Base-by-base conservation (phyloP, 2,888 invertebrate species). In the Scaptomyza reducta region DNA sequence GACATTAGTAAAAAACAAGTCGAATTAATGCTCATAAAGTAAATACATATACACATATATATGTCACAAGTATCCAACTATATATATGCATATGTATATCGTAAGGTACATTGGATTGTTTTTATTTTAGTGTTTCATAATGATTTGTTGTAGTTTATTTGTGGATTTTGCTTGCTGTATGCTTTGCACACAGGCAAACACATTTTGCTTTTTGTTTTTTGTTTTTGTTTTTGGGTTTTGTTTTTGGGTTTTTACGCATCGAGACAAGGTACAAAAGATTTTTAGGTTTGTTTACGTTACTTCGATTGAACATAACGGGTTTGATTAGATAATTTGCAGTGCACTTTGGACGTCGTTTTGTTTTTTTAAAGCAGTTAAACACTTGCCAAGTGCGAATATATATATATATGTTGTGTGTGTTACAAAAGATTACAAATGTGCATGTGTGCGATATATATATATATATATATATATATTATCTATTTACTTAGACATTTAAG, bases 41-140 rank as follows among this genome's bases (percentile, higher is more conserved):
- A 22, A 22, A 22, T 22, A 22, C 22, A 22, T 22, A 22, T 46
- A 27, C 41, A 27, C 41, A 16, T 38, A 1, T 10, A 27, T 42
- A 11, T 70, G 22, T 22, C n/a, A n/a, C n/a, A 22, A 41, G 1
- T 10, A 16, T 42, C n/a, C n/a, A n/a, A n/a, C n/a, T n/a, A 7
- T 70, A 41, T 44, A 45, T 67, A 46, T 40, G 35, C 46, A 27
- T 74, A 22, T 74, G 56, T 63, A 60, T 64, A 38, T 74, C 68
- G 62, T 75, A 72, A 83, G 82, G 88, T 83, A 87, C 83, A 83
- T 82, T 85, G 77, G 87, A 87, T 79, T 87, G 87, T 83, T 83
- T 16, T 16, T 16, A 5, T 66, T 68, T 65, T 69, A 79, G 77
- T 83, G 74, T 79, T 55, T 56, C 45, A 31, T 16, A 40, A 46